Base-by-base conservation (phyloP, 2,113 vertebrate genomes). In the Ursus arctos region DNA sequence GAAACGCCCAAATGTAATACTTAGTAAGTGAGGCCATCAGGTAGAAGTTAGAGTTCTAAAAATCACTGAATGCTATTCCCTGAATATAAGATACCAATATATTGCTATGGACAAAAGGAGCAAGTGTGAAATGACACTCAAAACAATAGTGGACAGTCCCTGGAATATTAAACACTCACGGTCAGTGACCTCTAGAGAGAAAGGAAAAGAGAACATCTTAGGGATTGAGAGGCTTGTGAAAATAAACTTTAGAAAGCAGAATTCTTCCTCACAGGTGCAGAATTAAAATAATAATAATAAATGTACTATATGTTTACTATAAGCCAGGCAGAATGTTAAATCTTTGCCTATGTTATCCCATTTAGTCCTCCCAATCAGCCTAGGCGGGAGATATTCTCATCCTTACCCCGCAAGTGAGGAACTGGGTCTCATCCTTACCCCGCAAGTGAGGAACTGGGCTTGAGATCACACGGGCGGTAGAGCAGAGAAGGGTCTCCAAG, bases 251-350 rank as follows among this genome's bases (percentile, higher is more conserved):
- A 87, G 69, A 28, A 74, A 91, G 74, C 22, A 63, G 15, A 22
- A 49, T 33, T 85, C 88, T 88, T 95, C 91, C 82, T 90, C 89
- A 89, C 84, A 92, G 67, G 36, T 47, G 28, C 63, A 94, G 93
- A 96, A 88, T 81, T 91, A 93, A 91, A 97, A 91, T 63, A 74
- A 47, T 65, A 81, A 91, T 28, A 67, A 91, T 82, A 72, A 93
- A 81, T 63, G 59, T 26, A 36, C 57, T 71, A 16, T 26, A 14
- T 82, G 36, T 90, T 55, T 93, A 55, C 43, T 80, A 14, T 71
- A 76, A 96, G 69, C 22, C 51, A 55, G 55, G 80, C 80, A 71
- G 4, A 49, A 59, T 59, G 57, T 49, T 92, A 80, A 83, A 63
- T 57, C 19, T 49, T 96, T 71, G 80, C 74, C 47, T 80, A 49